phyloP scores from a whole-genome alignment of 1,140 invertebrate species.

The Chrysomallon squamiferum region DNA sequence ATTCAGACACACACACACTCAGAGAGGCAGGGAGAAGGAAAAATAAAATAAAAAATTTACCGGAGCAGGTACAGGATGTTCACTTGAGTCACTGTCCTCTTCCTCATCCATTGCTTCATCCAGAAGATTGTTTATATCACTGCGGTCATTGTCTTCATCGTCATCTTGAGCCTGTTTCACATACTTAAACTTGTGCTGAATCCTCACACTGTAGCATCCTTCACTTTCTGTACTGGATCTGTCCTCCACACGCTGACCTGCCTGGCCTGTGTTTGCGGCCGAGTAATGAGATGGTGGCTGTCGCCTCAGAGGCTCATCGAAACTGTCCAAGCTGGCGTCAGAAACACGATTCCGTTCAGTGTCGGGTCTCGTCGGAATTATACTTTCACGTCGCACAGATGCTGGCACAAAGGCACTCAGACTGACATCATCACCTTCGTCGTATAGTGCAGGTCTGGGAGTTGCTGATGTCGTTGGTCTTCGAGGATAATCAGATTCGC shows the following conservation, averaged over 20 bases:
- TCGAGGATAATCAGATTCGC: not conserved
- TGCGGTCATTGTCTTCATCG: conserved; percentile 13
- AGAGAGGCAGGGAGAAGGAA: too few relatives aligned
- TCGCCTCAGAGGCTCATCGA: not conserved
- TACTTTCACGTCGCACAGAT: conserved; percentile 46
- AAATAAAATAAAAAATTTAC: too few relatives aligned
- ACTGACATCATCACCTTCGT: conserved; percentile 53
- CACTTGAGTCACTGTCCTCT: not conserved
- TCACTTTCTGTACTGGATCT: too few relatives aligned
- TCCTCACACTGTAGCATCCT: not conserved
- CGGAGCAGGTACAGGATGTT: conserved; percentile 25
- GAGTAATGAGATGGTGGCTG: not conserved
- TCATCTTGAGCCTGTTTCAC: too few relatives aligned
- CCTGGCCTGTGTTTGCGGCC: not conserved
- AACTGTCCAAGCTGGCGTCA: conserved; percentile 19
- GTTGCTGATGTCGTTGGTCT: not conserved
- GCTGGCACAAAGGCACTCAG: conserved; percentile 54
- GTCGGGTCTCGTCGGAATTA: conserved; percentile 28
- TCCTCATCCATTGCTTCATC: conserved; percentile 56
- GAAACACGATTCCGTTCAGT: conserved; percentile 11
- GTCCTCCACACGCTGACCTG: too few relatives aligned
- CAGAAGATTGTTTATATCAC: conserved; percentile 56
- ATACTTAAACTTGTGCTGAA: too few relatives aligned
- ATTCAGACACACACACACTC: too few relatives aligned
- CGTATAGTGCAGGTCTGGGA: not conserved